Base-by-base conservation (phyloP, 2,888 invertebrate species). In the Cryptosula pallasiana region DNA sequence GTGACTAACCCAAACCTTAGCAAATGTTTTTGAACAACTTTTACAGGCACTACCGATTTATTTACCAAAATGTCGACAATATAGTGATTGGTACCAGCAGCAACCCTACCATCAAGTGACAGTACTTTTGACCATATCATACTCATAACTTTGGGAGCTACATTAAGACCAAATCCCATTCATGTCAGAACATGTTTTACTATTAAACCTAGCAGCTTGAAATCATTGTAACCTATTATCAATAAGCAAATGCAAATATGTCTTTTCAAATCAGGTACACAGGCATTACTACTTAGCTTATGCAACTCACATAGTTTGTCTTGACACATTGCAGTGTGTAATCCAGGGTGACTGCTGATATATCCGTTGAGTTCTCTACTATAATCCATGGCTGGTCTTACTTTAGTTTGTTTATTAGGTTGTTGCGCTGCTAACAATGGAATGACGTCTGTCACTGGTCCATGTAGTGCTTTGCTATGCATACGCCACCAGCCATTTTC, bases 151-250 rank as follows among this genome's bases (percentile, higher is more conserved):
- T 57, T 57, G 5, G 57, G 57, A 5, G 57, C 57, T 16, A 57
- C 57, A 57, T 25, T 57, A 16, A 57, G 57, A 16, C 57, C 57
- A 25, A 57, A 57, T 23, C 25, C 57, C 57, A 57, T 57, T 25
- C 25, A 9, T n/a, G 57, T 57, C n/a, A n/a, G n/a, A n/a, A n/a
- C n/a, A n/a, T 45, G 20, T 13, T 20, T 45, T 9, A 9, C 45
- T 20, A 13, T 45, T 45, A 45, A 45, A 45, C 20, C 20, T 45
- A 20, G 20, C 45, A 45, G 45, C 20, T 45, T 45, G 45, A 20
- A 45, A 20, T 20, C 45, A 45, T 9, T 45, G 45, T 13, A 45
- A 20, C 20, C 20, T 13, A 20, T 45, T 20, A 45, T 45, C 20
- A 45, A 45, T 45, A 20, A 13, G 45, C 9, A 20, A 9, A 9